Evolutionary conservation across 2,888 invertebrate species (phyloP), one percentile per base, ranked within the genome.

Genomic region (Bembecia ichneumoniformis): DNA sequence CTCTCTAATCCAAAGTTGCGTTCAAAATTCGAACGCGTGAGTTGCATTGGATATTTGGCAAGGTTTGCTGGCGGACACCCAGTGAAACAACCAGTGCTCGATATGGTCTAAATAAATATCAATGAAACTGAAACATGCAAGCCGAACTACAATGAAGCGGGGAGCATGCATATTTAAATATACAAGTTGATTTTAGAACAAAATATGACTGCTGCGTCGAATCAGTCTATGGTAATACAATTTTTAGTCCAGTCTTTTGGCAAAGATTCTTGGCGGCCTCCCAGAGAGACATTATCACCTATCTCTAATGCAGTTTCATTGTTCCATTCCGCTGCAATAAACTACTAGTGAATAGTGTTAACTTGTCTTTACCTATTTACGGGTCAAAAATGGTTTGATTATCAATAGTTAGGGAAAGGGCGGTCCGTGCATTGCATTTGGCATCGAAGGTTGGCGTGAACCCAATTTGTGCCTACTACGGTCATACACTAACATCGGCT

Each of bases 381-480:
- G 48, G 56, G 60, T 65, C 60, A 49, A 53, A 66, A 59, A 65
- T 55, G 58, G 59, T 63, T 65, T 56, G 59, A 62, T 63, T 65
- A 68, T 71, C 64, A 67, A 68, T 71, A 59, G 65, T 58, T 63
- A 55, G 28, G 28, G 57, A 67, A 73, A 76, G 74, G 74, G 68
- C 70, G 64, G 60, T 62, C 61, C 70, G 68, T 74, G 68, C 65
- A 66, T 58, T 74, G 69, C 66, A 71, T 64, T 77, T 82, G 79
- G 78, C 81, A 77, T 63, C 54, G 54, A 55, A 59, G 50, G 60
- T 68, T 81, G 81, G 82, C 82, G 60, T 58, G 62, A 60, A 58
- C 74, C 79, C 80, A 83, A 81, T 72, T 74, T 71, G 68, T 64
- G 64, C 67, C 64, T 61, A 67, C 66, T 71, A 66, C 60, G 73